Conservation (phyloP, 2,888 invertebrate genomes). For the Strigamia crassipes region DNA sequence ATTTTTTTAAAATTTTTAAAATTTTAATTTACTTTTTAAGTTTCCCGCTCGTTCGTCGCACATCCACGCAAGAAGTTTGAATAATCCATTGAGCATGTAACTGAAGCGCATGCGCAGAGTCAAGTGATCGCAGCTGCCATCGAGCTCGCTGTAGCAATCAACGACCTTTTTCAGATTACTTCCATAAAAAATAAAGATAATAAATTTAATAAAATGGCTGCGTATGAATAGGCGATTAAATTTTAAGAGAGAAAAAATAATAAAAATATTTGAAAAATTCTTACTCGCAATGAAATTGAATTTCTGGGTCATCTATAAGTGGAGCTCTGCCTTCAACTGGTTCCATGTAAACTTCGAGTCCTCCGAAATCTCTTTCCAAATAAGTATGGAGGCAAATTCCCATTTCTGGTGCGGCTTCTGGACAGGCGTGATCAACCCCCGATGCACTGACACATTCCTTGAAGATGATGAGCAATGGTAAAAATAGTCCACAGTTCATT, state of each 20-base stretch:
- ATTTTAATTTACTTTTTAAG: neutral
- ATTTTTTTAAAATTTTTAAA: too few relatives aligned
- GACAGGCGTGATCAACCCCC: neutral
- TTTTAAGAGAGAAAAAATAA: neutral
- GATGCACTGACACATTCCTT: conserved; percentile 4
- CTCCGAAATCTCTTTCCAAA: conserved; percentile 53
- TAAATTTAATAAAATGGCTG: neutral
- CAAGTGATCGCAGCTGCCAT: conserved; percentile 39
- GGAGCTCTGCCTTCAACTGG: neutral
- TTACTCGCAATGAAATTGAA: conserved; percentile 51
- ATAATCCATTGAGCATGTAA: conserved; percentile 11
- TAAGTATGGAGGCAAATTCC: conserved; percentile 54
- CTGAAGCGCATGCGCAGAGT: conserved; percentile 7
- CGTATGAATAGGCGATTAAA: neutral
- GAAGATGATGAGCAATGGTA: conserved; percentile 6
- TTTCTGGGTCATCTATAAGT: conserved; percentile 50
- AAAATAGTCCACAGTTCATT: neutral
- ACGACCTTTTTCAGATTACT: conserved; percentile 43
- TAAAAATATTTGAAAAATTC: neutral
- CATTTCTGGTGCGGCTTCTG: conserved; percentile 49
- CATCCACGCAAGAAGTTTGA: neutral
- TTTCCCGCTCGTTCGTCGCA: neutral
- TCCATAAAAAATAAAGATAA: neutral
- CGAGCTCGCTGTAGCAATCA: conserved; percentile 38
- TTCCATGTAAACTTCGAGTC: conserved; percentile 51